Evolutionary conservation across 1,140 invertebrate genomes (phyloP), one percentile per base, ranked within the genome.

Genomic region (Mercenaria mercenaria): DNA sequence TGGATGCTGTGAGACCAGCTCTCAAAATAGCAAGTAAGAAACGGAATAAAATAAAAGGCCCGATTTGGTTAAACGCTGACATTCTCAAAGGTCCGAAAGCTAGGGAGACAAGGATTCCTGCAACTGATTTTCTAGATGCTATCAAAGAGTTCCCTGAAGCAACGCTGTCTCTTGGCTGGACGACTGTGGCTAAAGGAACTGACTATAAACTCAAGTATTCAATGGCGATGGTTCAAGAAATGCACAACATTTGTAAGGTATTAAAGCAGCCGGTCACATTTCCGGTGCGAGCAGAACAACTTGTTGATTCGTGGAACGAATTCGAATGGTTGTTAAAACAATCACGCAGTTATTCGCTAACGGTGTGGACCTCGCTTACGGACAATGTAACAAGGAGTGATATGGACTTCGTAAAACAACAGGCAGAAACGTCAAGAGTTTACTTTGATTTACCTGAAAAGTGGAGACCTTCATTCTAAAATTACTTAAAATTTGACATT

Each of bases 41-140:
- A 82, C 72, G 61, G 0, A 13, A 37, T 43, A 93, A 98, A 97
- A 94, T 97, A 74, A 96, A 95, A 0, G 92, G 98, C 10, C 98
- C 98, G 0, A 93, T 99, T 20, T 98, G 98, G 97, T 94, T 99
- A 77, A 98, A 99, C 93, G 98, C 98, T 0, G 98, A 99, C 94
- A 98, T 99, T 72, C 94, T 99, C 0, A 93, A 96, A 11, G 98
- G 98, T 0, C 98, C 98, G 0, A 97, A 97, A 6, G 97, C 97
- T 82, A 96, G 97, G 0, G 96, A 94, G 0, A 96, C 92, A 29
- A 97, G 97, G 1, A 97, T 99, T 0, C 96, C 98, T 93, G 95
- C 97, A 0, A 95, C 95, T 1, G 92, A 95, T 23, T 99, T 99
- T 95, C 94, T 97, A 95, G 84, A 93, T 92, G 20, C 96, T 93